Evolutionary conservation across 1,140 invertebrate genomes (phyloP).

Genomic region (Pogonognathellus flavescens): DNA sequence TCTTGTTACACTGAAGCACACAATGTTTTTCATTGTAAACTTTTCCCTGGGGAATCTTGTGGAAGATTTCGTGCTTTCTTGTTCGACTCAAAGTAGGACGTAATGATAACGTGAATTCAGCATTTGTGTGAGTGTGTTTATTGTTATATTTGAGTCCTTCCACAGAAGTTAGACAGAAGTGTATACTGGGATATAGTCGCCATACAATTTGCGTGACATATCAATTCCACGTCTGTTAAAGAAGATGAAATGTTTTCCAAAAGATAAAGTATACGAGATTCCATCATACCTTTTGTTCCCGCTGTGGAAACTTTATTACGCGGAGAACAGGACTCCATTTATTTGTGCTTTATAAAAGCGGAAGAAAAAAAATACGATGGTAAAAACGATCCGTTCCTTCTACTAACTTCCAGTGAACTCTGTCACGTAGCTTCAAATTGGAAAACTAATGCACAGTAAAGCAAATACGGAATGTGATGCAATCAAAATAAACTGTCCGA

Average conservation of each 20-base stretch:
- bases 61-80: slow-evolving; percentile 23
- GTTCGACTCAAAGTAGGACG: slow-evolving; percentile 7
- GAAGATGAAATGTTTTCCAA: slow-evolving; percentile 5
- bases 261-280: slow-evolving; percentile 14
- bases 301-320: background rate
- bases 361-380: background rate
- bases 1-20: slow-evolving; percentile 5
- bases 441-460: background rate
- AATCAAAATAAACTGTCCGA: slow-evolving; percentile 36
- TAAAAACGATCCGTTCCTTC: background rate
- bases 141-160: background rate
- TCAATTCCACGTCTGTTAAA: background rate
- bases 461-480: background rate
- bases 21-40: slow-evolving; percentile 27
- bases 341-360: background rate
- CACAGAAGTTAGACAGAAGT: background rate
- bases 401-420: background rate
- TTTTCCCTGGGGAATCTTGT: slow-evolving; percentile 30
- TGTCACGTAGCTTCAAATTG: background rate
- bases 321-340: background rate
- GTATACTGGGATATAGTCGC: background rate
- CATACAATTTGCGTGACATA: background rate
- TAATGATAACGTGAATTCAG: slow-evolving; percentile 18
- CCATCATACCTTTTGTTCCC: slow-evolving; percentile 4
- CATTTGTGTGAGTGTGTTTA: background rate